Evolutionary conservation across 2,797 vertebrate species (phyloP).

Genomic region (Euthynnus affinis): DNA sequence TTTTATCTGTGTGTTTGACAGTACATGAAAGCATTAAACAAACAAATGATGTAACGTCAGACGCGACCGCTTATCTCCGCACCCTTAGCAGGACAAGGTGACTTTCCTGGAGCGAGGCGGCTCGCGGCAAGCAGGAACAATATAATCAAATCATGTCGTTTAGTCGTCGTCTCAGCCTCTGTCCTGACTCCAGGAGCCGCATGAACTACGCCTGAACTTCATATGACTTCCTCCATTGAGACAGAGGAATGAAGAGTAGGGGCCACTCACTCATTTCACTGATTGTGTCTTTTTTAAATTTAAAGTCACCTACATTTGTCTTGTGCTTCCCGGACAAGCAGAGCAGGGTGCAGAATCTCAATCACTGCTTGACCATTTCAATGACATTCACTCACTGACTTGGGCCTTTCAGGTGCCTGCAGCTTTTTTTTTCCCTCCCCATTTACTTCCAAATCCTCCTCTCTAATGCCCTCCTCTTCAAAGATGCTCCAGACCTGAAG

Average conservation of each 20-base stretch:
- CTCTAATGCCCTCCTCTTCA: slow-evolving; percentile 9
- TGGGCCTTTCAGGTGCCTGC: slow-evolving; percentile 20
- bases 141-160: slow-evolving; percentile 76
- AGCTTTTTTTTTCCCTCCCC: slow-evolving; percentile 21
- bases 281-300: slow-evolving; percentile 39
- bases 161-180: slow-evolving; percentile 10
- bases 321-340: slow-evolving; percentile 33
- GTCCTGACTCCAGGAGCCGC: neutral
- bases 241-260: slow-evolving; percentile 18
- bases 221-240: slow-evolving; percentile 42
- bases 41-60: slow-evolving; percentile 45
- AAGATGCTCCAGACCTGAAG: slow-evolving; percentile 33
- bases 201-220: slow-evolving; percentile 44
- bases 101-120: slow-evolving; percentile 66
- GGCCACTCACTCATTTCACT: slow-evolving; percentile 42
- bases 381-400: slow-evolving; percentile 43
- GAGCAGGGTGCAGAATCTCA: slow-evolving; percentile 57
- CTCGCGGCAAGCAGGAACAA: slow-evolving; percentile 54
- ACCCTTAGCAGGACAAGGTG: slow-evolving; percentile 66
- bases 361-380: slow-evolving; percentile 50
- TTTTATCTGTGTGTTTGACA: slow-evolving; percentile 10
- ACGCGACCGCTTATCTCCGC: slow-evolving; percentile 18
- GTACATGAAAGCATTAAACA: slow-evolving; percentile 42
- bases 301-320: slow-evolving; percentile 67
- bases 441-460: slow-evolving; percentile 18